Percentiles rank a stretch among this genome's conserved stretches.
These are phyloP conservation scores for Acromyrmex echinatior DNA, from an alignment of 1,140 invertebrate species.

Conservation along the genomic window DNA sequence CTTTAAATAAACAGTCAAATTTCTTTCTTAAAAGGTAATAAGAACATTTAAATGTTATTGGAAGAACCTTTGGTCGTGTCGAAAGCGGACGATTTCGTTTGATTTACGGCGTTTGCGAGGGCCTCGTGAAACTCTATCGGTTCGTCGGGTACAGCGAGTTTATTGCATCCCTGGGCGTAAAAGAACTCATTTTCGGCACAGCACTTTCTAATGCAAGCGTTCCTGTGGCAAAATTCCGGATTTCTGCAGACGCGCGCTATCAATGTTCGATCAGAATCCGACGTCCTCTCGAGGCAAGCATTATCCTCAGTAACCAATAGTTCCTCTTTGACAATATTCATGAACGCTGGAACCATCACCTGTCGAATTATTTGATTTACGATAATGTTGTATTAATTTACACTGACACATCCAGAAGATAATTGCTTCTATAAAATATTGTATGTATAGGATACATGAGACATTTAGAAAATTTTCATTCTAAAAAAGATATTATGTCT, in stretches of 20 bases:
- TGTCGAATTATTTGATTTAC: constrained; percentile 48
- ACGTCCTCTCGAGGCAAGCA: constrained; percentile 65
- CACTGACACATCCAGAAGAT: too few relatives aligned
- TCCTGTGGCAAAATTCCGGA: constrained; percentile 55
- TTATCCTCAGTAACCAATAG: constrained; percentile 42
- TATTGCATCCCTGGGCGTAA: not conserved
- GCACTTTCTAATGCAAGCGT: constrained; percentile 76
- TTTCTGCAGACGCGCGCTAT: constrained; percentile 63
- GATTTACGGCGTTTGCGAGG: not conserved
- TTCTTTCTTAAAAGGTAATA: not conserved
- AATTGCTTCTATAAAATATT: not conserved
- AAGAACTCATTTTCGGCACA: constrained; percentile 64
- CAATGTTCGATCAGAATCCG: constrained; percentile 33
- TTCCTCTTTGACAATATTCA: constrained; percentile 17
- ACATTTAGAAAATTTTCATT: not conserved
- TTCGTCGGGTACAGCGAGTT: not conserved
- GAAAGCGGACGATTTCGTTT: constrained; percentile 5
- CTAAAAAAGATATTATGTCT: not conserved
- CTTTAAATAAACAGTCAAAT: not conserved
- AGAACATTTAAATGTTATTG: not conserved
- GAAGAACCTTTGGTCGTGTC: constrained; percentile 6
- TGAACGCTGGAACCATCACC: constrained; percentile 37
- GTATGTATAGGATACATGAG: not conserved
- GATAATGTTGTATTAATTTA: not conserved
- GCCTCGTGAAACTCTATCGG: constrained; percentile 28